Evolutionary conservation across 2,797 vertebrate genomes (phyloP).

Genomic region (Okamejei kenojei): DNA sequence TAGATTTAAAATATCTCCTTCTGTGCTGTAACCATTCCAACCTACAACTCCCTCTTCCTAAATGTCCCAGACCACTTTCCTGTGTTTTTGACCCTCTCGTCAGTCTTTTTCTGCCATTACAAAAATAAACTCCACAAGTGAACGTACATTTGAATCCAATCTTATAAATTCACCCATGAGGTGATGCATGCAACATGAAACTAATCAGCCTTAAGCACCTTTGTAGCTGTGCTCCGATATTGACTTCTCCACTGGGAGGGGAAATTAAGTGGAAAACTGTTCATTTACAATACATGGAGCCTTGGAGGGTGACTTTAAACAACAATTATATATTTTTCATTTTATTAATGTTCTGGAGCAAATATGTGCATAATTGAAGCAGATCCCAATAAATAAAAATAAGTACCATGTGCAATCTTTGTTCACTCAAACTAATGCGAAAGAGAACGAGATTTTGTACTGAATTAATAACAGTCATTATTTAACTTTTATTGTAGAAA

Average conservation of each 20-base stretch:
- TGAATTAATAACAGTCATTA: neutral
- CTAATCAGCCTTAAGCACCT: neutral
- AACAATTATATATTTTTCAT: neutral
- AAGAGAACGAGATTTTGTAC: neutral
- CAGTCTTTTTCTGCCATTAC: neutral
- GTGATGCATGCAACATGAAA: neutral
- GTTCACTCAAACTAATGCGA: neutral
- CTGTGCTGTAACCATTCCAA: neutral
- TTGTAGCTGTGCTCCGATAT: too few relatives aligned
- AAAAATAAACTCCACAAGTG: neutral
- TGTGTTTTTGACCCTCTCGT: neutral
- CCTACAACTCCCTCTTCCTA: neutral
- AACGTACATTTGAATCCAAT: neutral
- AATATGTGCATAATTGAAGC: neutral
- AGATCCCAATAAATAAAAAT: neutral
- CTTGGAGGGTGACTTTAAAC: too few relatives aligned
- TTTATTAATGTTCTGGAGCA: neutral
- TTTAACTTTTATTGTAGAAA: neutral
- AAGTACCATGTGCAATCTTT: neutral
- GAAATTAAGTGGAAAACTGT: too few relatives aligned
- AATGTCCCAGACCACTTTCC: neutral
- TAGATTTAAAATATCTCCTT: too few relatives aligned
- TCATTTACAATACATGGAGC: too few relatives aligned
- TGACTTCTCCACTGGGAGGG: too few relatives aligned
- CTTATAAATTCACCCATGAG: neutral